Evolutionary conservation across 2,888 invertebrate species (phyloP), one percentile per base, ranked within the genome.

Genomic region (Pyrrhia umbra): DNA sequence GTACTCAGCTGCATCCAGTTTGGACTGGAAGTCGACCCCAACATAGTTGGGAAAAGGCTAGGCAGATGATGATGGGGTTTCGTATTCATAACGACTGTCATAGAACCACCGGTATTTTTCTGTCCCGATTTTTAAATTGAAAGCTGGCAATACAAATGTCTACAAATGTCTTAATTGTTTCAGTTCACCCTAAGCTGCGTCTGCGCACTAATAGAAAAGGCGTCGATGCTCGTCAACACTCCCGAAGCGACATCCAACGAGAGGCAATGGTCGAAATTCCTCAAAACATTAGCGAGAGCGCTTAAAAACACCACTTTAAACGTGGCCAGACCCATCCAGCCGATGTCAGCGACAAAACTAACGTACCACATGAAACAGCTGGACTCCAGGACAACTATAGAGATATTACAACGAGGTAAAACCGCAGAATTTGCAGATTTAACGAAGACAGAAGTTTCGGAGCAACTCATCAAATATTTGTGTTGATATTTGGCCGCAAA

Each of bases 211-310:
- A 77, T 93, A 43, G 94, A 93, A 20, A 89, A 89, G 18, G 93
- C 94, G 0, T 63, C 88, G 0, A 39, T 83, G 0, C 80, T 95
- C 0, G 86, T 91, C 0, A 91, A 89, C 77, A 93, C 93, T 0
- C 90, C 92, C 0, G 94, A 94, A 61, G 91, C 94, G 15, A 92
- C 92, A 0, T 86, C 93, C 1, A 92, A 90, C 85, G 95, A 94
- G 62, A 82, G 94, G 0, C 94, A 94, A 58, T 96, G 96, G 96
- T 94, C 90, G 9, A 94, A 94, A 68, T 96, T 96, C 88, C 90
- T 96, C 5, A 91, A 93, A 64, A 93, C 92, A 0, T 85, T 96
- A 51, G 94, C 95, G 0, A 86, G 96, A 27, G 92, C 95, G 0
- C 80, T 95, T 1, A 93, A 93, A 55, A 89, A 88, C 69, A 90